These are phyloP conservation scores for Sparidentex hasta DNA, from an alignment of 2,797 vertebrate genomes.

Conservation along the genomic window DNA sequence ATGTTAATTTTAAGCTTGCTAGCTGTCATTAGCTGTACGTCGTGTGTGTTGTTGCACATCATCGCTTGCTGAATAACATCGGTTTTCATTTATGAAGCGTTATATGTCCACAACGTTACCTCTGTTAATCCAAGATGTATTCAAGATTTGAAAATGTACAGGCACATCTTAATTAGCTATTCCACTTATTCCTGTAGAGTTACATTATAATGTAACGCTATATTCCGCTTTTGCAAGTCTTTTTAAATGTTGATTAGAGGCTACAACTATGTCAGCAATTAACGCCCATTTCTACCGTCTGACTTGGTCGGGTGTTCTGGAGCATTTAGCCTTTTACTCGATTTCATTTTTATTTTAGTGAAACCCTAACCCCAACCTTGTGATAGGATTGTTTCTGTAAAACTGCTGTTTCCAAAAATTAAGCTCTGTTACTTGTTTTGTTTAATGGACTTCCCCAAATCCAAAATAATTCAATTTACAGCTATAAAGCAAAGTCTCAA, in stretches of 20 bases:
- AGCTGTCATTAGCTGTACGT: background rate
- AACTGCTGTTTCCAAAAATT: background rate
- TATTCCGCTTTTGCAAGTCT: background rate
- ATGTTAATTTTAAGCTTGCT: conserved; percentile 23
- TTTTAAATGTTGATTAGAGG: background rate
- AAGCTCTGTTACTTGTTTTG: background rate
- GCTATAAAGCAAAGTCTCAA: background rate
- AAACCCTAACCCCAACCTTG: background rate
- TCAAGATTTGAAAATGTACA: background rate
- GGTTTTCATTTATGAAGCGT: background rate
- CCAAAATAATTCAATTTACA: background rate
- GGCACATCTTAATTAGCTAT: background rate
- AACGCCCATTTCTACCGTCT: background rate
- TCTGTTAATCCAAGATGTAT: too few species aligned
- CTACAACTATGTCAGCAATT: background rate
- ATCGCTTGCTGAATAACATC: background rate
- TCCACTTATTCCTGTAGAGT: background rate
- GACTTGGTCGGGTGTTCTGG: too few species aligned
- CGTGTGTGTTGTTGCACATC: background rate
- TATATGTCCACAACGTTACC: too few species aligned
- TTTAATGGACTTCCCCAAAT: too few species aligned
- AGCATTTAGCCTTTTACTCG: too few species aligned
- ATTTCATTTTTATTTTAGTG: background rate
- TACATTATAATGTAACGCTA: too few species aligned
- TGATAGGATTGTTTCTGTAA: background rate